Evolutionary conservation across 2,797 vertebrate species (phyloP), one percentile per base, ranked within the genome.

Genomic region (Nasua narica): DNA sequence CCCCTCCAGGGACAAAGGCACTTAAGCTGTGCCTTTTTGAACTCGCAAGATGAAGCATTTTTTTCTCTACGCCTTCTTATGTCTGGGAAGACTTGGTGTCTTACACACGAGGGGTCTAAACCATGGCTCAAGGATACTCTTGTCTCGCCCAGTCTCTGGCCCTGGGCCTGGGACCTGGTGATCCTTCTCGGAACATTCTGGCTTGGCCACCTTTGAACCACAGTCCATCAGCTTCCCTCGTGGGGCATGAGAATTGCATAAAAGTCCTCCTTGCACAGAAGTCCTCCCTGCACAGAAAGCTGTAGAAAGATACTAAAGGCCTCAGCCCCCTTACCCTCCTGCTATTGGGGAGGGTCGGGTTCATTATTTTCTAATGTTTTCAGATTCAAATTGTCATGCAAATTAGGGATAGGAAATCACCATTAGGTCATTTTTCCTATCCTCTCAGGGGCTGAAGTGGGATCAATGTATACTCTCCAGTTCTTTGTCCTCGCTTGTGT

Each of bases 351-450:
- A 74, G 13, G 94, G 27, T 77, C 15, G 2, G 35, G 25, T 78
- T 94, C 70, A 62, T 92, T 95, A 94, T 91, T 94, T 93, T 69
- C 76, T 72, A 62, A 67, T 78, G 82, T 95, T 94, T 97, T 96
- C 70, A 95, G 87, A 92, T 95, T 97, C 93, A 93, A 95, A 96
- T 93, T 46, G 65, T 70, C 83, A 78, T 96, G 95, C 56, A 85
- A 96, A 88, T 90, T 60, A 87, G 94, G 94, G 70, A 94, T 93
- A 91, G 76, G 90, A 90, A 96, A 93, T 94, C 72, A 69, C 90
- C 94, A 93, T 94, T 94, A 96, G 89, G 94, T 94, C 93, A 93
- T 95, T 90, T 95, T 93, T 83, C 70, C 76, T 91, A 37, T 78
- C 58, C 67, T 89, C 93, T 85, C 40, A 23, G 76, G 92, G 69